Base-by-base conservation (phyloP, 2,113 vertebrate genomes). In the Merops nubicus region DNA sequence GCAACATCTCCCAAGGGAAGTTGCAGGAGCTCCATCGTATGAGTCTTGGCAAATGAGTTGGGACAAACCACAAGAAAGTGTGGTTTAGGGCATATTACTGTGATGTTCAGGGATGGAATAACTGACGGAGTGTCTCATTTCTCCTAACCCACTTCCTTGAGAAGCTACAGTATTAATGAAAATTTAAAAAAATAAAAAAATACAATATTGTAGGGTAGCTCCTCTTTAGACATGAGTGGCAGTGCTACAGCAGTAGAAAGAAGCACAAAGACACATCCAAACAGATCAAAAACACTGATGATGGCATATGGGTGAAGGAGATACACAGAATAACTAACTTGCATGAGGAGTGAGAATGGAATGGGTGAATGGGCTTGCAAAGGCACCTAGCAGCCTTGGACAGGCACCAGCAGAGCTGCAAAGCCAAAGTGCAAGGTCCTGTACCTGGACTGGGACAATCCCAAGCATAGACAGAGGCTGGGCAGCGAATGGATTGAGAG, bases 31-130 rank as follows among this genome's bases (percentile, higher is more conserved):
- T 47, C 48, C 76, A 85, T 90, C 60, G 78, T 84, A 42, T 75
- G 56, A 72, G 56, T 64, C 19, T 53, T 75, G 47, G 69, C n/a
- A 83, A 92, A 91, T 93, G 36, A 64, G 65, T 68, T 85, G 76
- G 85, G 90, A 88, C 68, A 85, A 86, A 90, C 21, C 83, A 89
- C 64, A 89, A 78, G 85, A 84, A 93, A 91, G 36, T 38, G 59
- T 0, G 9, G 62, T 95, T 91, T 94, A 88, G 85, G 82, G 54
- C 63, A 75, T 31, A 56, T 94, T 86, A 75, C 60, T 90, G 85
- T 38, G 51, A 83, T 83, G 38, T 54, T 86, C 51, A 54, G 67
- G 23, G 79, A 28, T 21, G 67, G 38, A 85, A 47, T 64, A 75
- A 60, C 69, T 84, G 67, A 88, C 51, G 64, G 60, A 47, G 68